Evolutionary conservation across 2,888 invertebrate species (phyloP), one percentile per base, ranked within the genome.

Genomic region (Parnassius mnemosyne): DNA sequence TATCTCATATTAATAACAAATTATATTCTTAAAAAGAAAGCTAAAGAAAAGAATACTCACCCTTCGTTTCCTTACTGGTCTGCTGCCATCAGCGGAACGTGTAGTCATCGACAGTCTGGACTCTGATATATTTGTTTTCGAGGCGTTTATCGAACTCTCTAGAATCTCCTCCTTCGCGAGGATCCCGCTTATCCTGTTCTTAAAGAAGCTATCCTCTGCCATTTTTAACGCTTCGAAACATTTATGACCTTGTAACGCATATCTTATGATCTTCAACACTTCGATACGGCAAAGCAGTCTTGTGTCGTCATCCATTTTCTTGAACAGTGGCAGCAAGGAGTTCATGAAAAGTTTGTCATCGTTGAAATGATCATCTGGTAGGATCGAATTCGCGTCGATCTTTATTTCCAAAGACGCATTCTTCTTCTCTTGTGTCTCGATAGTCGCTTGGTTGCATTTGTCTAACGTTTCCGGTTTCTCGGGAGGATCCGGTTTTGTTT

Each of bases 291-390:
- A 91, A 0, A 87, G 53, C 0, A 90, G 70, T 61, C 89, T 74
- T 0, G 90, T 91, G 13, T 89, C 89, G 43, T 91, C 90, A 44
- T 84, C 81, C 90, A 90, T 91, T 65, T 89, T 90, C 68, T 88
- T 89, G 51, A 91, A 90, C 5, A 89, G 66, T 0, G 90, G 90
- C 53, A 91, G 71, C 0, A 91, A 67, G 0, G 90, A 90, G 61
- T 87, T 88, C 91, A 91, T 89, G 50, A 91, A 91, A 0, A 87
- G 69, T 64, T 80, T 87, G 46, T 91, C 91, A 13, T 91, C 90
- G 41, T 89, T 84, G 5, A 91, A 89, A 68, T 90, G 84, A 43
- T 89, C 91, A 49, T 89, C 89, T 0, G 91, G 89, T 0, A 89
- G 67, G 1, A 91, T 89, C 0, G 84, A 77, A 64, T 89, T 90